Percentiles rank a stretch among this genome's conserved stretches.
Evolutionary conservation across 2,797 vertebrate species (phyloP).

Genomic region (Danio tinwini): DNA sequence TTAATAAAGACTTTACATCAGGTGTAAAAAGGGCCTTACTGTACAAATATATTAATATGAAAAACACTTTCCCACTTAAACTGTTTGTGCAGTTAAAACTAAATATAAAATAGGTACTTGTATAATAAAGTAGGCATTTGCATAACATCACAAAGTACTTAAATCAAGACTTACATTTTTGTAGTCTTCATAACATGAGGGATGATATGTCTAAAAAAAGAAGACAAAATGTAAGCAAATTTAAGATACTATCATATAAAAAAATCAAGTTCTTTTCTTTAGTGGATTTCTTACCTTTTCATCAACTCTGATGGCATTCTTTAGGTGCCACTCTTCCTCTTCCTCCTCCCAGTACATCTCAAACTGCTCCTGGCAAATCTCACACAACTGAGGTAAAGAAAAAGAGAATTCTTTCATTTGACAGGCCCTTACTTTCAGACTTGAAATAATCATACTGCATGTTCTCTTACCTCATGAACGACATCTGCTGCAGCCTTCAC

Average conservation of each 20-base stretch:
- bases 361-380: constrained; percentile 97
- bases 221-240: not conserved
- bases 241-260: not conserved
- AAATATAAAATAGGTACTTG: too few species aligned
- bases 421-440: not conserved
- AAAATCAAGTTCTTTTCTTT: too few species aligned
- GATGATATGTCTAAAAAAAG: constrained; percentile 91
- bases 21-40: too few species aligned
- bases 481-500: constrained; percentile 94
- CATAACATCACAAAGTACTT: too few species aligned
- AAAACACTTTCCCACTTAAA: too few species aligned
- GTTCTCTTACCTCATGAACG: constrained; percentile 85
- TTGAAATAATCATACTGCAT: not conserved
- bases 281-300: constrained; percentile 82
- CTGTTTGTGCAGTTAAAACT: too few species aligned
- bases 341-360: constrained; percentile 99
- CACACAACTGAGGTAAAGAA: constrained; percentile 82
- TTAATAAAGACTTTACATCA: too few species aligned
- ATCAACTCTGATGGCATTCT: constrained; percentile 92
- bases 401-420: not conserved
- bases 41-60: too few species aligned
- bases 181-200: constrained; percentile 96
- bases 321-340: constrained; percentile 98
- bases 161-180: constrained; percentile 87
- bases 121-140: too few species aligned